Percentiles rank a stretch among this genome's conserved stretches.
Evolutionary conservation across 2,113 vertebrate species (phyloP).

Genomic region (Salvelinus sp.): DNA sequence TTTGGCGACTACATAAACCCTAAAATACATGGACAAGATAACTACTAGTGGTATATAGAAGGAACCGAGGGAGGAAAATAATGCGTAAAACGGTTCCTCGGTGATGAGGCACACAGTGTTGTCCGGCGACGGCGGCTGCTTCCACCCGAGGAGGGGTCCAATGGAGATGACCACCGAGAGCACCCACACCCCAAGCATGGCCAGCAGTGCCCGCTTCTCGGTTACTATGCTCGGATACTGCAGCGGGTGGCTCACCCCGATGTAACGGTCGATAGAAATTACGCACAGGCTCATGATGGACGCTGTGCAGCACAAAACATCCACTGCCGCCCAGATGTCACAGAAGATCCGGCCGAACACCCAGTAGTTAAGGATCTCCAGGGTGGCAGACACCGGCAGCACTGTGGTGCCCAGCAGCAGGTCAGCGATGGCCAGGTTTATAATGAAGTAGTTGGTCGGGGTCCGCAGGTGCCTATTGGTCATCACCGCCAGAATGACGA

Average conservation of each 20-base stretch:
- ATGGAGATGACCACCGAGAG: slow-evolving; percentile 93
- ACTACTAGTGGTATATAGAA: slow-evolving; percentile 94
- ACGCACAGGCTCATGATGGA: slow-evolving; percentile 95
- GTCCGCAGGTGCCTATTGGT: slow-evolving; percentile 95
- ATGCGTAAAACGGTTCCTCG: slow-evolving; percentile 92
- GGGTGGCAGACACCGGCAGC: slow-evolving; percentile 89
- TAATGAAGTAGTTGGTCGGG: slow-evolving; percentile 95
- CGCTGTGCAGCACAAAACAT: slow-evolving; percentile 95
- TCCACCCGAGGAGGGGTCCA: slow-evolving; percentile 95
- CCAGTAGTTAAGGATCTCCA: slow-evolving; percentile 91
- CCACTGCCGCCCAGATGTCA: slow-evolving; percentile 95
- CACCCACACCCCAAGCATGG: slow-evolving; percentile 90
- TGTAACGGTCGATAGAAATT: slow-evolving; percentile 95
- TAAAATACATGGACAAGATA: slow-evolving; percentile 94
- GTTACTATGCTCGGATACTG: slow-evolving; percentile 93
- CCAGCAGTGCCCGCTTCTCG: slow-evolving; percentile 85
- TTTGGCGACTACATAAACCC: slow-evolving; percentile 94
- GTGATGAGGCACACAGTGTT: slow-evolving; percentile 89
- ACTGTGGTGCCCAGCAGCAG: slow-evolving; percentile 92
- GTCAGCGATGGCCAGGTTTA: slow-evolving; percentile 95
- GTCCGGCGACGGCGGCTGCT: slow-evolving; percentile 87
- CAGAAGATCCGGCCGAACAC: slow-evolving; percentile 93
- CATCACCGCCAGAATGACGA: slow-evolving; percentile 94
- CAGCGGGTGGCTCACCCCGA: slow-evolving; percentile 91
- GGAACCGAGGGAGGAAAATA: slow-evolving; percentile 96